phyloP scores from a whole-genome alignment of 2,113 vertebrate species.

The Carollia perspicillata region DNA sequence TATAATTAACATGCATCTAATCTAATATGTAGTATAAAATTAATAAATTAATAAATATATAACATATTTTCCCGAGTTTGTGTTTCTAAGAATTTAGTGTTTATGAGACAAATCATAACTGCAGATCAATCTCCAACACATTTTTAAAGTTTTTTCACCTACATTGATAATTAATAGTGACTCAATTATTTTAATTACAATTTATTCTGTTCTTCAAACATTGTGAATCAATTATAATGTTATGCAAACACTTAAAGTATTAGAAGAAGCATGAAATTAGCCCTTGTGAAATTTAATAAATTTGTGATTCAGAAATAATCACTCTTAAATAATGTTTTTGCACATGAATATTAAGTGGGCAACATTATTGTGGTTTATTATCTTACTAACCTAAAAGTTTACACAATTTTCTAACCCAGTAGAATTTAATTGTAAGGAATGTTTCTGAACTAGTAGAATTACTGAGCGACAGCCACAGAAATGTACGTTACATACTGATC shows the following conservation, averaged over 20 bases:
- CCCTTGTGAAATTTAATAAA: constrained; percentile 9
- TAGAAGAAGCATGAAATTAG: neutral
- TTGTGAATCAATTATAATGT: neutral
- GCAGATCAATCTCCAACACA: neutral
- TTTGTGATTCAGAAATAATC: neutral
- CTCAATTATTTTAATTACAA: neutral
- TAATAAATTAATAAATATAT: no score
- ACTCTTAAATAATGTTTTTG: neutral
- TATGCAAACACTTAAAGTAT: neutral
- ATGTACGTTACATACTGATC: no score
- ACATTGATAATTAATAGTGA: neutral
- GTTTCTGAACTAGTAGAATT: neutral
- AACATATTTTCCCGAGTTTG: neutral
- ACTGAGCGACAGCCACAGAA: neutral
- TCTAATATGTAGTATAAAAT: neutral
- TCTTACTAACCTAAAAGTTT: neutral
- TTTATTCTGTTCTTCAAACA: neutral
- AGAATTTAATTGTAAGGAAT: neutral
- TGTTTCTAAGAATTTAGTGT: neutral
- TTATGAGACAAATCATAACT: neutral
- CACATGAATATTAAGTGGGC: neutral
- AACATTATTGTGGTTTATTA: neutral
- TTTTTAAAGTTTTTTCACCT: neutral
- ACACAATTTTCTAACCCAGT: neutral
- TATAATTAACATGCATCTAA: neutral